A percentile compares a stretch with the other conserved stretches of the same genome.
These are phyloP conservation scores for Epizoanthus scotinus DNA, from an alignment of 92 coral and sea anemone species.

Conservation along the genomic window DNA sequence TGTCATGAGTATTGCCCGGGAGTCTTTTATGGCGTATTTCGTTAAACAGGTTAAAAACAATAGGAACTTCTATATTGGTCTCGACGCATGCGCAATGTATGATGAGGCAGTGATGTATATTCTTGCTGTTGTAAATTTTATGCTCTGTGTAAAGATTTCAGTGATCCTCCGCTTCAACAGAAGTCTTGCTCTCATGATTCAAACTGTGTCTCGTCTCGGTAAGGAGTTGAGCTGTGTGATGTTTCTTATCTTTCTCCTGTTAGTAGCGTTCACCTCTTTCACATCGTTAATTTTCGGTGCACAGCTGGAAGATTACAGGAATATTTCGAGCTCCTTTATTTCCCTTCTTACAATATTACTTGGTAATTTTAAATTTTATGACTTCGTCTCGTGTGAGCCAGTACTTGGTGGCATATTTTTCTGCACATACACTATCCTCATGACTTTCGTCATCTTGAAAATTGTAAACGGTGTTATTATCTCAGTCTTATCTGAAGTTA, in stretches of 20 bases:
- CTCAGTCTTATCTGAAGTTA: background rate
- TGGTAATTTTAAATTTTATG: background rate
- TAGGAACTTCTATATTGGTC: slow-evolving; percentile 3
- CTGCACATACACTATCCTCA: background rate
- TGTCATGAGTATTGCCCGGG: background rate
- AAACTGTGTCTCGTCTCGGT: background rate
- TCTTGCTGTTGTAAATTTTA: background rate
- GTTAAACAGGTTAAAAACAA: background rate
- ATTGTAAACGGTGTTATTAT: background rate
- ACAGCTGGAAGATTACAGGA: background rate
- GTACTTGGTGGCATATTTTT: background rate
- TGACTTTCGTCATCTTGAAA: background rate
- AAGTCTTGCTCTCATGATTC: background rate
- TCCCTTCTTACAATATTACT: background rate
- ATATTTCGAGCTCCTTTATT: background rate
- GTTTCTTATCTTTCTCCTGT: background rate
- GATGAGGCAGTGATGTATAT: background rate
- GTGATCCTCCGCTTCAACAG: background rate
- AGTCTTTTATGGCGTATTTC: background rate
- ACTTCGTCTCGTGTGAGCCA: background rate
- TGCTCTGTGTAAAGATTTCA: background rate
- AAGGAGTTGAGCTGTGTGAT: background rate
- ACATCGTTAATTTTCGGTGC: background rate
- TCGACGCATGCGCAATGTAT: background rate
- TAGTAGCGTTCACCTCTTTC: background rate